Evolutionary conservation across 2,797 vertebrate genomes (phyloP), one percentile per base, ranked within the genome.

Genomic region (Caiman crocodilus): DNA sequence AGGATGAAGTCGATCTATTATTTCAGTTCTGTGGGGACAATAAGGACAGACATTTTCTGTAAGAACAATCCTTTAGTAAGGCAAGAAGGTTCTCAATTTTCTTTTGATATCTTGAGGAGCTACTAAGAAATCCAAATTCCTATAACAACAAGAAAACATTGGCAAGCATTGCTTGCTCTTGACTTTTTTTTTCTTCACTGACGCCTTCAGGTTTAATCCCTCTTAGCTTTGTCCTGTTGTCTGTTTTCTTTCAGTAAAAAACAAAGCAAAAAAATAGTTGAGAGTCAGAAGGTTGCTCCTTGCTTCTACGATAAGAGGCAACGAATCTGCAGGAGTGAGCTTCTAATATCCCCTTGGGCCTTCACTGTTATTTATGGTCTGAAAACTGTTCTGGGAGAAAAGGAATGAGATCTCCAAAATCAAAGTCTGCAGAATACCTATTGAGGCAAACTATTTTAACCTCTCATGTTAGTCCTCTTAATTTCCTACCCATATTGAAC

Each of bases 181-280:
- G 20, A 59, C 61, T 57, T 76, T 30, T 57, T 76, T 30, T 69
- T 15, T 59, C 30, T 32, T 60, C 9, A 30, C 30, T 35, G 56
- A 23, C 30, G 23, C 59, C 30, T 15, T 23, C 61, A 23, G n/a
- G 14, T 82, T 81, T 55, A 67, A 85, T 14, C 6, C 11, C 21
- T 12, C 18, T 79, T 75, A 42, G 42, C 64, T 55, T 42, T 57
- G 28, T 28, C 32, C 18, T 74, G 25, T 14, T 81, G 57, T 23
- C 3, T 42, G 14, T 20, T 63, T 75, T 28, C 1, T 1, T 4
- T 64, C 58, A 58, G n/a, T 60, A 59, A 76, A 84, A 84, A 80
- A 14, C 18, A 59, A 6, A 1, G 0, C 4, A 71, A 35, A 74
- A 32, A 21, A 1, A 3, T 6, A 64, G 12, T 59, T 61, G 56